These are phyloP conservation scores for Hemicordylus capensis DNA, from an alignment of 2,113 vertebrate species.

Conservation along the genomic window DNA sequence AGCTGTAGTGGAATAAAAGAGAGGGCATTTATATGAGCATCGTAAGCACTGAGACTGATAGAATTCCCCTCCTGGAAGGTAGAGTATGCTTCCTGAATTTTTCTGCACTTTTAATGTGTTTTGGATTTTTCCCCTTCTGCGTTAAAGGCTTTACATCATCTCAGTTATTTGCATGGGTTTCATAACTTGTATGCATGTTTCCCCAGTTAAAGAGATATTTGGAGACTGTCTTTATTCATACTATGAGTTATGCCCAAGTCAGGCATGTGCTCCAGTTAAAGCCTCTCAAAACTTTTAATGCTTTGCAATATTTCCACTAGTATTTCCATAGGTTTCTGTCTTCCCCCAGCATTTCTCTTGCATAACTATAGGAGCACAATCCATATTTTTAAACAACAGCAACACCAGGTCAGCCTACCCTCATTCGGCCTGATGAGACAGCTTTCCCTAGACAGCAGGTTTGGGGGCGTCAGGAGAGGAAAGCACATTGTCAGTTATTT, in stretches of 20 bases:
- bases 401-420: not conserved
- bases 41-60: slow-evolving; percentile 47
- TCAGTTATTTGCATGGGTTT: slow-evolving; percentile 34
- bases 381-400: not conserved
- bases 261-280: not conserved
- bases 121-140: slow-evolving; percentile 14
- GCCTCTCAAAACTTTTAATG: not conserved
- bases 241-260: not conserved
- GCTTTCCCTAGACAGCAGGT: no score
- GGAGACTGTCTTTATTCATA: not conserved
- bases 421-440: not conserved
- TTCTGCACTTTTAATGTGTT: slow-evolving; percentile 4
- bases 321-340: not conserved
- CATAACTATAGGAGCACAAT: not conserved
- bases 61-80: slow-evolving; percentile 44
- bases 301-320: not conserved
- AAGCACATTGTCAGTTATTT: not conserved
- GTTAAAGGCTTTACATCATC: not conserved
- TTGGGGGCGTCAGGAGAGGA: no score
- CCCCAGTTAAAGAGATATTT: not conserved
- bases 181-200: not conserved
- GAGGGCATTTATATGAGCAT: slow-evolving; percentile 52
- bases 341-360: not conserved
- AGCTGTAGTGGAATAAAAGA: slow-evolving; percentile 68
- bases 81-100: slow-evolving; percentile 55